Conservation (phyloP, 1,140 invertebrate species). For the Agrypnia vestita region DNA sequence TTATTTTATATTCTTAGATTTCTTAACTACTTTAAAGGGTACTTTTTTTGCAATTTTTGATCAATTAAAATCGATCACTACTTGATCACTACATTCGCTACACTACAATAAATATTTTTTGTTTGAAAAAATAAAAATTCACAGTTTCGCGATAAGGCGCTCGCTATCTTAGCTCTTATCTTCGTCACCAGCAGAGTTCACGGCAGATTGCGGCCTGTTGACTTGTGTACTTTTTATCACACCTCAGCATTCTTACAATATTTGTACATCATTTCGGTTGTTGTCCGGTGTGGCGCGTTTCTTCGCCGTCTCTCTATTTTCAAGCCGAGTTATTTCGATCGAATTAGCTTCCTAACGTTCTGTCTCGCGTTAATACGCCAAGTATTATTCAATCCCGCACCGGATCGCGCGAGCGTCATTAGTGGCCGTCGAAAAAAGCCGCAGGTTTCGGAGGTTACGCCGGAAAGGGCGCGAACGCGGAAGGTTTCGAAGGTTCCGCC, state of each 20-base stretch:
- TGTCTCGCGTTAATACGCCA: background rate
- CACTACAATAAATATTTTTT: slow-evolving; percentile 20
- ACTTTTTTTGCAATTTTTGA: background rate
- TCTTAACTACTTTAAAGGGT: background rate
- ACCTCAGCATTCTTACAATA: slow-evolving; percentile 4
- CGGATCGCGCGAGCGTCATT: background rate
- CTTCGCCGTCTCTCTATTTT: slow-evolving; percentile 5
- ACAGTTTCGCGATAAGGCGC: slow-evolving; percentile 7
- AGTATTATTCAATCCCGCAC: slow-evolving; percentile 4
- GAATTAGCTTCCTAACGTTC: slow-evolving; percentile 18
- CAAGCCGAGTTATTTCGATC: slow-evolving; percentile 9
- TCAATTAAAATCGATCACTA: no score
- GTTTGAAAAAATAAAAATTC: slow-evolving; percentile 24
- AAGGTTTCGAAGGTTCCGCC: background rate
- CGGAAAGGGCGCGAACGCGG: background rate
- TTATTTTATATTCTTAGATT: slow-evolving; percentile 7
- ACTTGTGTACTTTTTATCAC: slow-evolving; percentile 24
- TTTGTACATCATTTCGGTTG: slow-evolving; percentile 17
- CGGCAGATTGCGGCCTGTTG: background rate
- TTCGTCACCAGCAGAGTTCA: slow-evolving; percentile 33
- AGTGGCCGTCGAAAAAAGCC: background rate
- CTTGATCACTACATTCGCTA: background rate
- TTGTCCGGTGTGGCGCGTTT: slow-evolving; percentile 12
- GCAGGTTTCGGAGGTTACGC: background rate
- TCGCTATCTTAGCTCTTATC: slow-evolving; percentile 33